Evolutionary conservation across 2,797 vertebrate genomes (phyloP), one percentile per base, ranked within the genome.

Genomic region (Pipistrellus nathusii): DNA sequence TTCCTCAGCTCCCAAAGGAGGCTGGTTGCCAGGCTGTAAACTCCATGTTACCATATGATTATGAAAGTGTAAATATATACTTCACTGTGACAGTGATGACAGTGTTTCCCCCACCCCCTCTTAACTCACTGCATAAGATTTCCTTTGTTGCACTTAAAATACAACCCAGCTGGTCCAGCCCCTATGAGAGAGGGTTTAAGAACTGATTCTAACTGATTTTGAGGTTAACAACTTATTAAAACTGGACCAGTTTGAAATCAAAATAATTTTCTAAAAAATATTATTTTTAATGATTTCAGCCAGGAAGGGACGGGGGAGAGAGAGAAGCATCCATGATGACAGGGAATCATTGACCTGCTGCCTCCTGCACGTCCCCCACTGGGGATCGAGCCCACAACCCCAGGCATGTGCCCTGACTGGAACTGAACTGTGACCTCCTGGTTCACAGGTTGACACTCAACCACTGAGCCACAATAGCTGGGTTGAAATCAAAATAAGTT

Each of bases 401-500:
- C 55, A 57, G 55, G 55, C 23, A 4, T 57, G 55, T 57, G 55
- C 55, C 55, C 57, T 27, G 57, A 25, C 23, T 6, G 11, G 57
- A 59, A 59, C 23, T 2, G 23, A 59, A 59, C 57, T 4, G 57
- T 27, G 57, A 25, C 57, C 57, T 59, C 57, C 23, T 59, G 57
- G 57, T 25, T 59, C 57, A 59, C 27, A 59, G 57, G 57, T 59
- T 12, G 23, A 57, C 23, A 9, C 23, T 57, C 55, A 57, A 25
- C 21, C 55, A 25, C 55, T 57, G 57, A 59, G 57, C 57, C 57
- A 27, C 57, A 59, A 12, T 59, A 25, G 57, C 57, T 23, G 5
- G 57, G 57, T 23, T 78, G 81, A 89, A 96, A 72, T 82, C 59
- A 94, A 46, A 92, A 86, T 77, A 72, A 78, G 51, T 30, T 75